phyloP scores from a whole-genome alignment of 2,888 invertebrate genomes.

The Ornithoptera priamus region DNA sequence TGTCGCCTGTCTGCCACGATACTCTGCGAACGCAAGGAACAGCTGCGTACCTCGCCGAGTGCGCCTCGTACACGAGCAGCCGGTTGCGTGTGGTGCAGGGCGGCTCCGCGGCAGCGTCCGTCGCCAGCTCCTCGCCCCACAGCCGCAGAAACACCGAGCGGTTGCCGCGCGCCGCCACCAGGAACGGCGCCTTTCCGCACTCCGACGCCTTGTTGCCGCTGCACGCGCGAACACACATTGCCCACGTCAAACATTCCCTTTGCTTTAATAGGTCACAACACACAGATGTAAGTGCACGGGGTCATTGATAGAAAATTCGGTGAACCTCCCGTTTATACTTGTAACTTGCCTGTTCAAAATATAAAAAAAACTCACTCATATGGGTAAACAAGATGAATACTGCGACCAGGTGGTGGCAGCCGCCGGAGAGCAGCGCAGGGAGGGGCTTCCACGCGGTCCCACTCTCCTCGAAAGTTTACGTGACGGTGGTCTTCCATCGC shows the following conservation, averaged over 20 bases:
- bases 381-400: slow-evolving; percentile 58
- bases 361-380: slow-evolving; percentile 48
- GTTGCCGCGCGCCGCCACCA: slow-evolving; percentile 88
- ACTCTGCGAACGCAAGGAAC: too few relatives aligned
- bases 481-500: slow-evolving; percentile 91
- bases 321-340: too few relatives aligned
- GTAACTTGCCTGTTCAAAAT: too few relatives aligned
- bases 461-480: slow-evolving; percentile 87
- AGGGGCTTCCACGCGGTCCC: slow-evolving; percentile 42
- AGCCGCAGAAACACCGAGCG: slow-evolving; percentile 90
- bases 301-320: too few relatives aligned
- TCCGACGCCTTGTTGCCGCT: slow-evolving; percentile 64
- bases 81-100: slow-evolving; percentile 89
- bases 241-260: too few relatives aligned
- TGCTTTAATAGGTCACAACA: too few relatives aligned
- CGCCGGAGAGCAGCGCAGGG: slow-evolving; percentile 44
- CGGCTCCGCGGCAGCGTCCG: slow-evolving; percentile 81
- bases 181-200: slow-evolving; percentile 88
- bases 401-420: slow-evolving; percentile 51
- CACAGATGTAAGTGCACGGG: too few relatives aligned
- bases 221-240: slow-evolving; percentile 2
- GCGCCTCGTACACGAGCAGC: slow-evolving; percentile 89
- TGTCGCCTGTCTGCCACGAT: neutral
- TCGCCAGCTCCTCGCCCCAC: slow-evolving; percentile 88
- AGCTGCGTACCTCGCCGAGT: slow-evolving; percentile 70